phyloP scores from a whole-genome alignment of 2,113 vertebrate genomes.

The Pseudorhombus dupliciocellatus region DNA sequence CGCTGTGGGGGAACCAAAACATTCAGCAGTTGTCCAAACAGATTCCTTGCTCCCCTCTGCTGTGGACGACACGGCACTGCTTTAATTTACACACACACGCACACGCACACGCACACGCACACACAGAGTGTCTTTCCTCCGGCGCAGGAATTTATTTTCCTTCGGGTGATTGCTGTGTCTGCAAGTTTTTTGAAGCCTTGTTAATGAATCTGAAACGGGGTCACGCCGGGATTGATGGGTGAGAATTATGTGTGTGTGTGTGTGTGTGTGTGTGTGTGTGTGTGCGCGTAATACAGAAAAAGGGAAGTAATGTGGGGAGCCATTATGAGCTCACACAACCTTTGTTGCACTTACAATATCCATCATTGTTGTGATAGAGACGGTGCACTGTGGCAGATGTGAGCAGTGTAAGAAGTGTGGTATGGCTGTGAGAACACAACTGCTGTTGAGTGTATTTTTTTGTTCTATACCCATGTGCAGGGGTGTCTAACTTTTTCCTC shows the following conservation, averaged over 20 bases:
- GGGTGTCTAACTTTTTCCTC: conserved; percentile 20
- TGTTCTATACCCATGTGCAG: neutral
- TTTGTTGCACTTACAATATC: conserved; percentile 54
- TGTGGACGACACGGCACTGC: conserved; percentile 64
- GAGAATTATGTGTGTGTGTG: conserved; percentile 56
- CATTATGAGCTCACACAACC: conserved; percentile 60
- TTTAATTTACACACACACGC: conserved; percentile 58
- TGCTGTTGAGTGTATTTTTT: conserved; percentile 6
- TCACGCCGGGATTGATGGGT: conserved; percentile 74
- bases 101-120: conserved; percentile 18
- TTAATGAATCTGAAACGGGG: conserved; percentile 81
- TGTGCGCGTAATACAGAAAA: conserved; percentile 23
- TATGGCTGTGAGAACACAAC: conserved; percentile 2
- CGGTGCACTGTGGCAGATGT: conserved; percentile 32
- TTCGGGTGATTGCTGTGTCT: conserved; percentile 79
- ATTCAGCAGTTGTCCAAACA: conserved; percentile 85
- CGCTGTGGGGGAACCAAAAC: conserved; percentile 81
- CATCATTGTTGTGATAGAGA: conserved; percentile 42
- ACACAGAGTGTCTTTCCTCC: conserved; percentile 52
- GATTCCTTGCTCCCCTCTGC: conserved; percentile 70
- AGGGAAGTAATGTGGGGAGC: conserved; percentile 40
- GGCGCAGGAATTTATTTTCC: conserved; percentile 76
- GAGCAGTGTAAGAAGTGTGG: conserved; percentile 23
- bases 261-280: conserved; percentile 31
- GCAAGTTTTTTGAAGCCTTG: conserved; percentile 77